Conservation (phyloP, 2,888 invertebrate genomes). For the Hermodice carunculata region DNA sequence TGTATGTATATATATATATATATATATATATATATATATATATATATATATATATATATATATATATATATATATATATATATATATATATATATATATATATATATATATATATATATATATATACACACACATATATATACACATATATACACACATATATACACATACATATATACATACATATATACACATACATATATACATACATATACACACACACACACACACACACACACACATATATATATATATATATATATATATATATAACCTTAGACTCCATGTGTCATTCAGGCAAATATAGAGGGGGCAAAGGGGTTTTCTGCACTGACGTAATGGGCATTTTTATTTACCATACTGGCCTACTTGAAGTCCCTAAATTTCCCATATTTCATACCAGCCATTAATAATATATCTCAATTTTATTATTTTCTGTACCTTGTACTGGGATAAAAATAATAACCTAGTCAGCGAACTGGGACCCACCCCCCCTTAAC, state of each 20-base stretch:
- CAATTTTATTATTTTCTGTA: no score
- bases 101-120: constrained; percentile 2
- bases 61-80: constrained; percentile 1
- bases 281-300: not conserved
- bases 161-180: constrained; percentile 9
- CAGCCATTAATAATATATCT: no score
- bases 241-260: not conserved
- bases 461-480: no score
- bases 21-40: constrained; percentile 5
- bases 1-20: not conserved
- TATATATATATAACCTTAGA: not conserved
- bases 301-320: not conserved
- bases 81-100: constrained; percentile 4
- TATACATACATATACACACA: not conserved
- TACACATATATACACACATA: constrained; percentile 17
- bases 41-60: not conserved
- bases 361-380: constrained; percentile 4
- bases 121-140: not conserved
- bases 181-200: not conserved
- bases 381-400: no score
- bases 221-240: not conserved
- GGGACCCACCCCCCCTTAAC: no score
- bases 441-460: no score
- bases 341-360: no score
- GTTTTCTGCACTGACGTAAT: no score